Evolutionary conservation across 2,888 invertebrate genomes (phyloP), one percentile per base, ranked within the genome.

Genomic region (Agrochola lota): DNA sequence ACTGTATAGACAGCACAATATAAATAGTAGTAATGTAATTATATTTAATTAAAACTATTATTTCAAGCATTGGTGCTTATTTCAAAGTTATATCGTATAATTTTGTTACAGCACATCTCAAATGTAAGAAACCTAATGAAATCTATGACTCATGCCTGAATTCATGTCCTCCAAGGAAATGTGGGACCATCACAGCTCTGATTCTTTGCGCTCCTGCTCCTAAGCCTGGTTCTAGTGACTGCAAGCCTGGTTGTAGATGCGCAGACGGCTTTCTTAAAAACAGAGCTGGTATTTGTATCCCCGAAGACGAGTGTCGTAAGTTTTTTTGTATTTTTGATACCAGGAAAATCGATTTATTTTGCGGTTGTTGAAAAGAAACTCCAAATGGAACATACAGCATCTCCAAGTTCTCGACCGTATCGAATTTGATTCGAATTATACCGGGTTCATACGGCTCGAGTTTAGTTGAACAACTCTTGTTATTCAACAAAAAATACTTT

Each of bases 261-360:
- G 78, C 69, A 70, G 84, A 90, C 30, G 89, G 86, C 11, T 89
- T 82, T 59, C 80, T 86, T 1, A 90, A 87, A 73, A 86, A 91
- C 67, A 60, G 70, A 26, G 62, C 82, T 49, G 90, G 90, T 43
- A 62, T 71, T 57, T 92, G 92, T 70, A 86, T 92, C 6, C 86
- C 89, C 46, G 80, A 80, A 40, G 62, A 87, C 0, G 64, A 92
- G 52, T 93, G 92, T 75, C 84, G 91, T 92, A 80, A 91, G 82
- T 81, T 35, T 35, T 55, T 59, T 40, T 4, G 9, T 40, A 15
- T n/a, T 43, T 73, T 23, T 52, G 0, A 0, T n/a, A 20, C 17
- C 2, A 35, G 5, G 2, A 49, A 46, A 12, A n/a, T 20, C 9
- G 2, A 26, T 17, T 20, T 26, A 20, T 26, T 9, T 43, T 49